phyloP scores from a whole-genome alignment of 2,888 invertebrate genomes.

The Oligia fasciuncula region DNA sequence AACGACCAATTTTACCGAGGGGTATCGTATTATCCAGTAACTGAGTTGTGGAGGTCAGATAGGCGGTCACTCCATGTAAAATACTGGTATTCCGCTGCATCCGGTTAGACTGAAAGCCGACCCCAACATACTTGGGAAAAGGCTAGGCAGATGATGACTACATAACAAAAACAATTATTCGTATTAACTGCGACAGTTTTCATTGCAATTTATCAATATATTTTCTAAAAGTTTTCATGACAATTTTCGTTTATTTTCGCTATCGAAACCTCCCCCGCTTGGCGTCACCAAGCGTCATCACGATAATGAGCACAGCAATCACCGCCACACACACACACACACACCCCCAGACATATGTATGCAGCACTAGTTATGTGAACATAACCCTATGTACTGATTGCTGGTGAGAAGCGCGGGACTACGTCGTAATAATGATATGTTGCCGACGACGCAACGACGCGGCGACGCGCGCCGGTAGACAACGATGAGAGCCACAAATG shows the following conservation, averaged over 20 bases:
- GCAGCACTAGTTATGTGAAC: constrained; percentile 42
- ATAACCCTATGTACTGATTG: constrained; percentile 45
- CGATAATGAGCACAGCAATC: constrained; percentile 77
- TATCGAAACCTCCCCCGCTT: constrained; percentile 22
- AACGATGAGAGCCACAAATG: constrained; percentile 15
- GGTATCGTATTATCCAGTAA: too few species aligned
- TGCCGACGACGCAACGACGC: constrained; percentile 22
- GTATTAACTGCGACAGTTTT: background rate
- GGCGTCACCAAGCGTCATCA: constrained; percentile 66
- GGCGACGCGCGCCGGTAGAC: background rate
- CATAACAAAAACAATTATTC: background rate
- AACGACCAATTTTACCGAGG: too few species aligned
- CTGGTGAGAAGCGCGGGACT: constrained; percentile 20
- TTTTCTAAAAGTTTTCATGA: background rate
- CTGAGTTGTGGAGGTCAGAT: too few species aligned
- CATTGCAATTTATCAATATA: background rate
- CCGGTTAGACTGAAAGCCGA: too few species aligned
- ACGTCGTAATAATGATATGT: constrained; percentile 44
- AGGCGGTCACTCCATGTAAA: too few species aligned
- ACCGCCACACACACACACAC: constrained; percentile 31
- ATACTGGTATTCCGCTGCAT: too few species aligned
- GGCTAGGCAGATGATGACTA: too few species aligned
- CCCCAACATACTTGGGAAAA: too few species aligned
- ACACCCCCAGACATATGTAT: constrained; percentile 18
- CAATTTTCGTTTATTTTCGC: constrained; percentile 1